Evolutionary conservation across 2,888 invertebrate species (phyloP).

Genomic region (Cephus nigrinus): DNA sequence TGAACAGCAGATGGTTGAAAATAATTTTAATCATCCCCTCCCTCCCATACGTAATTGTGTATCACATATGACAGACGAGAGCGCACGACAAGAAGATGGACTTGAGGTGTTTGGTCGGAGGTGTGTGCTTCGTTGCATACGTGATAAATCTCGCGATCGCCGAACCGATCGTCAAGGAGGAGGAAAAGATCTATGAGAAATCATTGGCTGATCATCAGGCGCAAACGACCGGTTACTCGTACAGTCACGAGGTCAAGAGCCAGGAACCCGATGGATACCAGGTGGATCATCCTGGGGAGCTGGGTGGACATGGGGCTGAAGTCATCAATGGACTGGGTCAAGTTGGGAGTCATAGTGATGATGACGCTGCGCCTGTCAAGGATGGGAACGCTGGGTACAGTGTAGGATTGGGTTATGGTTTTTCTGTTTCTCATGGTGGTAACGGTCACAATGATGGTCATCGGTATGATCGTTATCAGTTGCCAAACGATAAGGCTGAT

Average conservation of each 20-base stretch:
- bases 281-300: conserved; percentile 1
- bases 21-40: neutral
- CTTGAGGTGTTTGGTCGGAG: neutral
- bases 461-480: neutral
- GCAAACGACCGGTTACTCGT: conserved; percentile 10
- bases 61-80: neutral
- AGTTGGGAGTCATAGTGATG: neutral
- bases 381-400: neutral
- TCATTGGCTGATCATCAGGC: conserved; percentile 9
- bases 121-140: neutral
- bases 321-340: neutral
- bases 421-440: neutral
- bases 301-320: neutral
- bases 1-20: conserved; percentile 10
- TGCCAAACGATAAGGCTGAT: neutral
- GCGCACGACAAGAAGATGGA: neutral
- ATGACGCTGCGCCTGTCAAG: neutral
- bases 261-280: conserved; percentile 12
- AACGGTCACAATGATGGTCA: neutral
- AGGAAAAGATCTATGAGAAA: conserved; percentile 9
- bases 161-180: neutral
- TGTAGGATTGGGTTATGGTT: neutral
- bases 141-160: neutral
- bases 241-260: conserved; percentile 7
- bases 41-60: neutral